Percentiles rank a stretch among this genome's conserved stretches.
These are phyloP conservation scores for Sylvia borin DNA, from an alignment of 2,797 vertebrate species.

Conservation along the genomic window DNA sequence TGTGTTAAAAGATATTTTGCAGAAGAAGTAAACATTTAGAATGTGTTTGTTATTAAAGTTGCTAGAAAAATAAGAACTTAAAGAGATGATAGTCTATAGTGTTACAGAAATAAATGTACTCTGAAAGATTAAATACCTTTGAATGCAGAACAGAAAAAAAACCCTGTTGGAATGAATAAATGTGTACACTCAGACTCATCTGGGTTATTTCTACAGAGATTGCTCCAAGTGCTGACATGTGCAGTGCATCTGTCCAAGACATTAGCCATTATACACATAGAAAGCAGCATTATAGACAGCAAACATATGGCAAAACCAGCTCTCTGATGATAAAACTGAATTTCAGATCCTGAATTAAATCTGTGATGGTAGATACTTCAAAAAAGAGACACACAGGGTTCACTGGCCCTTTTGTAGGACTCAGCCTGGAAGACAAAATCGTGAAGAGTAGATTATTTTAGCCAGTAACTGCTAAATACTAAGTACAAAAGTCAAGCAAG, in stretches of 20 bases:
- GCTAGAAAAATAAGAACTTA: not conserved
- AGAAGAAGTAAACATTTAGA: not conserved
- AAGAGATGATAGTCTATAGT: not conserved
- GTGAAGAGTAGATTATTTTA: not conserved
- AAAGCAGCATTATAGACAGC: not conserved
- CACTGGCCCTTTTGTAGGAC: not conserved
- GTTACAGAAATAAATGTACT: not conserved
- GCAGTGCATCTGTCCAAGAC: not conserved
- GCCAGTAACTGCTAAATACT: not conserved
- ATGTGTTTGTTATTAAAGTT: not conserved
- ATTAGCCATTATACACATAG: not conserved
- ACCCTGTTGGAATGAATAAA: not conserved
- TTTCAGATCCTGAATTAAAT: not conserved
- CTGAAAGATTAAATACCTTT: not conserved
- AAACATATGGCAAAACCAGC: not conserved
- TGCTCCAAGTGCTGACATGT: not conserved
- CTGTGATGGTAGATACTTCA: not conserved
- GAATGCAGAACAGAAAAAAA: not conserved
- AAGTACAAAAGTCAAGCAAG: not conserved
- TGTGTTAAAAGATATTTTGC: not conserved
- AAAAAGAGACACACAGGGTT: not conserved
- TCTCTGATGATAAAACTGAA: not conserved
- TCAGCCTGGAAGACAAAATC: not conserved
- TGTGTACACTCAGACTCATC: not conserved
- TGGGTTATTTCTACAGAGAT: not conserved